These are phyloP conservation scores for Scarus forsteni DNA, from an alignment of 2,797 vertebrate species.

Conservation along the genomic window DNA sequence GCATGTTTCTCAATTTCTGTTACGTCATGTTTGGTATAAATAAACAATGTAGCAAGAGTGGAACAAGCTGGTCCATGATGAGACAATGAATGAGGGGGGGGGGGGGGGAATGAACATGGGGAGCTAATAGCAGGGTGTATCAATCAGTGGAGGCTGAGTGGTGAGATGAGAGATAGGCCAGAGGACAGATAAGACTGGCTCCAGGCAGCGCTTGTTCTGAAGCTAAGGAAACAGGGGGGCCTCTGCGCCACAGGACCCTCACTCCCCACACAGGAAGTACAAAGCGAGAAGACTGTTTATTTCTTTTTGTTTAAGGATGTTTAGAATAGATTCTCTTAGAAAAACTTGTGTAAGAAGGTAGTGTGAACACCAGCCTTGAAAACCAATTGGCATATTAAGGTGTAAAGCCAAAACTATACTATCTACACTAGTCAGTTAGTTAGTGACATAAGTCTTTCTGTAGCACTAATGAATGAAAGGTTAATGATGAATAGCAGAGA, in stretches of 20 bases:
- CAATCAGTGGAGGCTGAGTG: conserved; percentile 72
- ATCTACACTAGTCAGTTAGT: too few relatives aligned
- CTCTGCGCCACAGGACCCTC: conserved; percentile 29
- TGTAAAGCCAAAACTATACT: too few relatives aligned
- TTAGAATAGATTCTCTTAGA: background rate
- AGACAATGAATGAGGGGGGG: conserved; percentile 22
- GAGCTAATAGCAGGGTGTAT: conserved; percentile 82
- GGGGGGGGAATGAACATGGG: conserved; percentile 21
- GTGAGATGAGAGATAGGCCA: conserved; percentile 71
- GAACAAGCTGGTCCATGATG: conserved; percentile 49
- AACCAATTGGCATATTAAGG: too few relatives aligned
- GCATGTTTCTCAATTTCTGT: conserved; percentile 22
- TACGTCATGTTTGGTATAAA: conserved; percentile 42
- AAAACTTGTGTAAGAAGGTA: background rate
- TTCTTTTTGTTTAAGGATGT: conserved; percentile 2
- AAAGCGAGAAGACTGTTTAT: conserved; percentile 25
- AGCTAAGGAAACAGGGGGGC: conserved; percentile 64
- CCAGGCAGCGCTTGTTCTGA: conserved; percentile 45
- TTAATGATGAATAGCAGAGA: too few relatives aligned
- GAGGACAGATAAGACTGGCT: conserved; percentile 74
- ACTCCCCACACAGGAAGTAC: conserved; percentile 50
- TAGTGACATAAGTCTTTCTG: too few relatives aligned
- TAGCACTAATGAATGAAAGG: too few relatives aligned
- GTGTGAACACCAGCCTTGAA: background rate
- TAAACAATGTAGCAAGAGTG: conserved; percentile 44